Evolutionary conservation across 2,113 vertebrate species (phyloP).

Genomic region (Psittacus erithacus): DNA sequence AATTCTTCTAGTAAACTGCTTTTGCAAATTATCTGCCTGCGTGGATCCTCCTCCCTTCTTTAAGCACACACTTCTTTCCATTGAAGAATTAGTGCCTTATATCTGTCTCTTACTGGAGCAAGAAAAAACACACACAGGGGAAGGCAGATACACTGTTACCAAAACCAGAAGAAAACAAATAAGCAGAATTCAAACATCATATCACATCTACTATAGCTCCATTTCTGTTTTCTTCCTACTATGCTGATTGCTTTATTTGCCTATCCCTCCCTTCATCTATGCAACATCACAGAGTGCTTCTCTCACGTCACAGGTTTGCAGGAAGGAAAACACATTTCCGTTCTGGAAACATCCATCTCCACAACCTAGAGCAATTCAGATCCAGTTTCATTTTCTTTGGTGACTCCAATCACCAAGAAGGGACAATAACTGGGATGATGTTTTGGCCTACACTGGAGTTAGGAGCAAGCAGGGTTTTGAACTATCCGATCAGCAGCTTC

Average conservation of each 20-base stretch:
- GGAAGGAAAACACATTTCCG: neutral
- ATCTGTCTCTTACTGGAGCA: neutral
- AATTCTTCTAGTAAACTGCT: neutral
- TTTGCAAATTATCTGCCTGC: neutral
- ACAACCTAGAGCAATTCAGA: neutral
- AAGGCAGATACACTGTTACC: neutral
- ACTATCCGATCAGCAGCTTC: neutral
- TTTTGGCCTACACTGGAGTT: neutral
- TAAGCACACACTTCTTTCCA: neutral
- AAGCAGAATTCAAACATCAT: neutral
- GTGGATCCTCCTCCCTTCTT: neutral
- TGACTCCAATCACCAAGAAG: neutral
- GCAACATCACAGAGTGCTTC: accelerated
- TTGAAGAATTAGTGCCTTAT: neutral
- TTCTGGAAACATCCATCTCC: neutral
- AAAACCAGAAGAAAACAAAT: neutral
- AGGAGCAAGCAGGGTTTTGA: neutral
- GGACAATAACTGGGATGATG: neutral
- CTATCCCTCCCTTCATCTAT: neutral
- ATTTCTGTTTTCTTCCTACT: neutral
- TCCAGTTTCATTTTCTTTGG: neutral
- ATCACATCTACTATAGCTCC: neutral
- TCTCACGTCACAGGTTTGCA: neutral
- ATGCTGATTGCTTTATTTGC: neutral
- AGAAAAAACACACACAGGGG: neutral